phyloP scores from a whole-genome alignment of 2,113 vertebrate species.

The Dipodomys merriami region DNA sequence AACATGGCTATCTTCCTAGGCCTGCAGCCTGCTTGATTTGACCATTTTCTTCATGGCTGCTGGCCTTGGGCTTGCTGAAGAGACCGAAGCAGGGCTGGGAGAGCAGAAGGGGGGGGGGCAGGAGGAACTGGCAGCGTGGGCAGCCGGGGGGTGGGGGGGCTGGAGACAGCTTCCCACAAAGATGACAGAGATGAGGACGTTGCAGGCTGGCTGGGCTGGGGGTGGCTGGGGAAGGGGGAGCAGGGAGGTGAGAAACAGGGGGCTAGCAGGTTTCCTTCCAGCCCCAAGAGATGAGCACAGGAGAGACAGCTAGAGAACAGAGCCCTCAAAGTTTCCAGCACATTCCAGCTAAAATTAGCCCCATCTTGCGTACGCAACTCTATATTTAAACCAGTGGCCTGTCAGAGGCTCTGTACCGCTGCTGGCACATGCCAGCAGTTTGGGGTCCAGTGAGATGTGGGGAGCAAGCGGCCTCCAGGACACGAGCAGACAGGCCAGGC shows the following conservation, averaged over 20 bases:
- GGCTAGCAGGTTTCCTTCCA: constrained; percentile 49
- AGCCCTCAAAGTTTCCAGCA: constrained; percentile 80
- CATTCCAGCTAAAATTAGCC: constrained; percentile 83
- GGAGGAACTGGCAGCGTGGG: background rate
- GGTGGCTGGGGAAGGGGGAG: background rate
- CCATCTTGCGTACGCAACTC: constrained; percentile 69
- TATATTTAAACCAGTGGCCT: constrained; percentile 82
- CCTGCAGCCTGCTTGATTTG: background rate
- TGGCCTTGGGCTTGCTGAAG: background rate
- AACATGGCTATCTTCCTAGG: background rate
- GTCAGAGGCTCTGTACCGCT: constrained; percentile 67
- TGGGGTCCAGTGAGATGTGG: constrained; percentile 35
- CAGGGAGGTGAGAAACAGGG: background rate
- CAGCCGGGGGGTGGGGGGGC: background rate
- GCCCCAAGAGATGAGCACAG: constrained; percentile 39
- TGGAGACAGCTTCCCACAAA: background rate
- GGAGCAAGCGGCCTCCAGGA: background rate
- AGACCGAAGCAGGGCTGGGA: background rate
- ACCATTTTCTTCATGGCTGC: background rate
- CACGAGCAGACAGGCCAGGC: background rate
- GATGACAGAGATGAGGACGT: background rate
- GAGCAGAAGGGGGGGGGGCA: background rate
- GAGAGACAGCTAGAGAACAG: constrained; percentile 78
- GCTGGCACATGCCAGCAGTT: constrained; percentile 19
- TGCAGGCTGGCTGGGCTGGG: background rate